Conservation (phyloP, 2,797 vertebrate species). For the Malacoraja senta region DNA sequence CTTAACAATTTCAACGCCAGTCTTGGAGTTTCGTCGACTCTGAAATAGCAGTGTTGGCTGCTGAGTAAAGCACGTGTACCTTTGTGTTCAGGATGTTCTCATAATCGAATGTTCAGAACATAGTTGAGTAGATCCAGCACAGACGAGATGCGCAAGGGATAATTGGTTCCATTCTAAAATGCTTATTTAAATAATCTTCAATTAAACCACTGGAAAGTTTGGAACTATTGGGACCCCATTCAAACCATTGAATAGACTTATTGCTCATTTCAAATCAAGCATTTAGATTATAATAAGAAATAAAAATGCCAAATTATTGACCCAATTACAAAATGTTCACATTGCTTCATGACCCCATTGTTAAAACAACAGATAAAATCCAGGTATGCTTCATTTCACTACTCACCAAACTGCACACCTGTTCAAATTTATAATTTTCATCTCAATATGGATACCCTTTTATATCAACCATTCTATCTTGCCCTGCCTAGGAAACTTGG, state of each 20-base stretch:
- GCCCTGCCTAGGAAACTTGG: neutral
- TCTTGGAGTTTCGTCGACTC: neutral
- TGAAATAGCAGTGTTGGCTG: neutral
- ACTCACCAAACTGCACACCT: neutral
- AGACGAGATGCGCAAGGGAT: neutral
- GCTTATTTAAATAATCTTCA: neutral
- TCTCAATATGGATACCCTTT: neutral
- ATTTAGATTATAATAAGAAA: neutral
- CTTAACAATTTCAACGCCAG: neutral
- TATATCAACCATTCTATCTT: neutral
- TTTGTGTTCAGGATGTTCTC: neutral
- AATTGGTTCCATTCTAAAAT: neutral
- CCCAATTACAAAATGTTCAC: neutral
- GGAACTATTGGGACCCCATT: neutral
- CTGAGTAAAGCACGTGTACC: neutral
- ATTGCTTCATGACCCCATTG: neutral
- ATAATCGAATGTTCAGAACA: neutral
- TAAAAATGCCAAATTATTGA: neutral
- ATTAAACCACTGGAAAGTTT: neutral
- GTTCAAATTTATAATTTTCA: neutral
- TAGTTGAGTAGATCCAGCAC: neutral
- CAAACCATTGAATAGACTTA: neutral
- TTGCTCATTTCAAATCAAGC: neutral
- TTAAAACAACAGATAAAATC: neutral
- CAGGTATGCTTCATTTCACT: neutral